These are phyloP conservation scores for Eupristina koningsbergeri DNA, from an alignment of 1,140 invertebrate genomes.

Conservation along the genomic window DNA sequence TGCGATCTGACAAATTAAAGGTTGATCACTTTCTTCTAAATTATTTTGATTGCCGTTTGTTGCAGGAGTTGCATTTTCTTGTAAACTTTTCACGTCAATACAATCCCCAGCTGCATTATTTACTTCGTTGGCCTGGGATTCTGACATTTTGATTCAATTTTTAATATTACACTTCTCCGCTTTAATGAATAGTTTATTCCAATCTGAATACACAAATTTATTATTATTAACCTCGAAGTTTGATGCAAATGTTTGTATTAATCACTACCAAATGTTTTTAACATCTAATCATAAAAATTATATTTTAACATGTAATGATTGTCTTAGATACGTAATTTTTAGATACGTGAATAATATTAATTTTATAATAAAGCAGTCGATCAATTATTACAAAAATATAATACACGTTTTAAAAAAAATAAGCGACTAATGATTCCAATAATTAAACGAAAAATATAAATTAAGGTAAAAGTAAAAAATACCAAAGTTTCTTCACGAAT, in stretches of 20 bases:
- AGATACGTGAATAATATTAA: not conserved
- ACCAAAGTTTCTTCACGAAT: slow-evolving; percentile 6
- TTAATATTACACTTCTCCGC: not conserved
- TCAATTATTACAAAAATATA: not conserved
- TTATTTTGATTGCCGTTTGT: not conserved
- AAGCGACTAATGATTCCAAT: not conserved
- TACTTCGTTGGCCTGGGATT: not conserved
- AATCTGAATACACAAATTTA: not conserved
- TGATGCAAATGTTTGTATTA: not conserved
- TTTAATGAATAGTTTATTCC: not conserved
- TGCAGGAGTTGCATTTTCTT: not conserved
- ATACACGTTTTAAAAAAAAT: not conserved
- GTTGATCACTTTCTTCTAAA: not conserved
- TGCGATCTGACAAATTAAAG: not conserved
- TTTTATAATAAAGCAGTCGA: not conserved
- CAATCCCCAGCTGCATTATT: slow-evolving; percentile 16
- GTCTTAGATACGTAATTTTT: not conserved
- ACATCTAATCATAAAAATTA: not conserved
- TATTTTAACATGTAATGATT: slow-evolving; percentile 9
- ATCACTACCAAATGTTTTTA: slow-evolving; percentile 37
- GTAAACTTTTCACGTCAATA: not conserved
- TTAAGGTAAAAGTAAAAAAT: slow-evolving; percentile 11
- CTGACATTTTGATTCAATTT: slow-evolving; percentile 27
- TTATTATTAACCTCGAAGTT: slow-evolving; percentile 39
- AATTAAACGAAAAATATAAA: not conserved